Evolutionary conservation across 2,113 vertebrate genomes (phyloP), one percentile per base, ranked within the genome.

Genomic region (Rhineura floridana): DNA sequence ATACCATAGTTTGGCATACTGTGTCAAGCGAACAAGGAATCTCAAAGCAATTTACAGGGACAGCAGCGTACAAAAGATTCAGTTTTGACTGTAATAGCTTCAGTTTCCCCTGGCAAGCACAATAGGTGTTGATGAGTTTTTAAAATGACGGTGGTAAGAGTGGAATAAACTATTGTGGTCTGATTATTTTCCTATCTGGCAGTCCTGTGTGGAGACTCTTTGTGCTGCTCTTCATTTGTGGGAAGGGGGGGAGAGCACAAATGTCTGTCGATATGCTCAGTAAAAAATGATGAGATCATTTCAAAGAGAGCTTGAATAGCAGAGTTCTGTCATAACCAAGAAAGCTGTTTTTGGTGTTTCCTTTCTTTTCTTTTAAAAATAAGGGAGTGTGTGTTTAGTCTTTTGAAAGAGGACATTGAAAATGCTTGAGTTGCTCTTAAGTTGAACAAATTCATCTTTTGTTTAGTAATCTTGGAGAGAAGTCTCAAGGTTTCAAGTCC

Each of bases 331-430:
- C 72, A 50, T 55, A 69, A 44, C 9, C 21, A 90, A 72, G 46
- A 44, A 39, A 59, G 86, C 83, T 88, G 73, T 85, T 91, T 75
- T 93, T 90, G 82, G 63, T 55, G 86, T 65, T 21, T 52, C 70
- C 89, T 91, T 50, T 39, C n/a, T 72, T 72, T 9, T 2, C 67
- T 72, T 92, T 77, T 76, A 81, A 59, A 30, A 79, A 84, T 82
- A 70, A 70, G 80, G 76, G 67, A 50, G 23, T 82, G 70, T 87
- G 94, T 52, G 36, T 39, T 86, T 91, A 55, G 77, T 86, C 75
- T 91, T 13, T 65, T 70, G 65, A 69, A 81, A 33, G 63, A 79
- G 88, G 75, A 48, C 17, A 82, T 62, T 19, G 77, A 75, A 86
- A 55, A 42, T 30, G 17, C 91, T 85, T 70, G 50, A 9, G 46